Conservation (phyloP, 2,113 vertebrate genomes). For the Ciconia stormi region DNA sequence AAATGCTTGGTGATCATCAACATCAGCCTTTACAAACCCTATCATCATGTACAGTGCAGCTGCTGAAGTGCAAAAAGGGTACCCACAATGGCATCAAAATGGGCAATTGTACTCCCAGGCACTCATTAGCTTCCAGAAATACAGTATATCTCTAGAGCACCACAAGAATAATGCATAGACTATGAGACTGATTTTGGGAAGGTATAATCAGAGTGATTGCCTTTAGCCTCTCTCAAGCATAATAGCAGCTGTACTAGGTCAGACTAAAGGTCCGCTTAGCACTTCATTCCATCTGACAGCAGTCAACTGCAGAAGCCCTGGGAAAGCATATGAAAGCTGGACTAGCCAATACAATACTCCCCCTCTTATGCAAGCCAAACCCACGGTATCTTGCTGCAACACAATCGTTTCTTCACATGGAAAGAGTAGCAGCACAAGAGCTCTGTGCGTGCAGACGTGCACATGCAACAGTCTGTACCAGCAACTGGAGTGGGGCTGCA, state of each 20-base stretch:
- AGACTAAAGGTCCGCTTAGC: neutral
- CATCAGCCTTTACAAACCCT: neutral
- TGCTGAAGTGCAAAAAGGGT: neutral
- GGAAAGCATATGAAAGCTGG: neutral
- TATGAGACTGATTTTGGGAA: neutral
- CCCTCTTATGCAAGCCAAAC: neutral
- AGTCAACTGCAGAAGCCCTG: neutral
- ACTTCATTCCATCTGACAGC: neutral
- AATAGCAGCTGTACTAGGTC: neutral
- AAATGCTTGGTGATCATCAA: neutral
- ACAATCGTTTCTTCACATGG: neutral
- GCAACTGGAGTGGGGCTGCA: neutral
- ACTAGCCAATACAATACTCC: neutral
- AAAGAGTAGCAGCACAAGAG: neutral
- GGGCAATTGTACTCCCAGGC: neutral
- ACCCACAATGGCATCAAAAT: neutral
- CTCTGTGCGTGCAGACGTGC: neutral
- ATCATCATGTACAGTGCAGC: neutral
- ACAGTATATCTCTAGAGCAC: neutral
- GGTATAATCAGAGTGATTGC: neutral
- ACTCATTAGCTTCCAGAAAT: neutral
- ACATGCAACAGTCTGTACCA: neutral
- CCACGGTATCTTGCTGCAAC: neutral
- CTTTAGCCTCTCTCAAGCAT: neutral
- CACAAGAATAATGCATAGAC: neutral